These are phyloP conservation scores for Danio aesculapii DNA, from an alignment of 2,797 vertebrate species.

Conservation along the genomic window DNA sequence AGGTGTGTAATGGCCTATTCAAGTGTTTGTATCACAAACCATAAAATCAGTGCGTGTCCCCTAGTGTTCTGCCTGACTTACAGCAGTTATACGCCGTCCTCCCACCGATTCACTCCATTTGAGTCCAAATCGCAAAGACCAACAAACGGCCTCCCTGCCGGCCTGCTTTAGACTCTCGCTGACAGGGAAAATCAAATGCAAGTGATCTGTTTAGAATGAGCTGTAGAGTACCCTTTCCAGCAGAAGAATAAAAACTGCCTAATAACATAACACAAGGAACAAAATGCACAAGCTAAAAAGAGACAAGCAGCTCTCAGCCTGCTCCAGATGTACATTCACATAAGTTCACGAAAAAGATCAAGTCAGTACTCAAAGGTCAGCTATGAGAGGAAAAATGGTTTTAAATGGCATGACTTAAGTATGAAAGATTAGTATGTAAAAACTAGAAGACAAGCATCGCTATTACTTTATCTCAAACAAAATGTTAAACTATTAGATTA, in stretches of 20 bases:
- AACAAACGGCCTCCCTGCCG: constrained; percentile 49
- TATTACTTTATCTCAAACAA: background rate
- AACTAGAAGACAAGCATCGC: background rate
- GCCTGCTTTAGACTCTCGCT: constrained; percentile 41
- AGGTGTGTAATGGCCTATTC: constrained; percentile 27
- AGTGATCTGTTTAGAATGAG: constrained; percentile 25
- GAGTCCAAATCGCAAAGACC: constrained; percentile 47
- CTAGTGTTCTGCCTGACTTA: constrained; percentile 47
- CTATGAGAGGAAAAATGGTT: background rate
- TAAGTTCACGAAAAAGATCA: background rate
- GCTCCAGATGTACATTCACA: background rate
- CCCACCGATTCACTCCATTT: constrained; percentile 56
- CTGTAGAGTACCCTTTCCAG: background rate
- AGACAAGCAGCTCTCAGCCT: background rate
- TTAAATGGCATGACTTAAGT: background rate
- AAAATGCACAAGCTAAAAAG: background rate
- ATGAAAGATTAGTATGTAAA: background rate
- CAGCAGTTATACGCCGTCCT: constrained; percentile 41
- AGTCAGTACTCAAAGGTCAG: constrained; percentile 2
- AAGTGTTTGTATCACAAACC: constrained; percentile 28
- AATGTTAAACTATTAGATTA: background rate
- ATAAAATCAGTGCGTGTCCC: constrained; percentile 28
- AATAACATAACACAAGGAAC: background rate
- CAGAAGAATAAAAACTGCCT: background rate
- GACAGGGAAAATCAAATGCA: constrained; percentile 19